These are phyloP conservation scores for Gonocerus acuteangulatus DNA, from an alignment of 2,888 invertebrate genomes.

Conservation along the genomic window DNA sequence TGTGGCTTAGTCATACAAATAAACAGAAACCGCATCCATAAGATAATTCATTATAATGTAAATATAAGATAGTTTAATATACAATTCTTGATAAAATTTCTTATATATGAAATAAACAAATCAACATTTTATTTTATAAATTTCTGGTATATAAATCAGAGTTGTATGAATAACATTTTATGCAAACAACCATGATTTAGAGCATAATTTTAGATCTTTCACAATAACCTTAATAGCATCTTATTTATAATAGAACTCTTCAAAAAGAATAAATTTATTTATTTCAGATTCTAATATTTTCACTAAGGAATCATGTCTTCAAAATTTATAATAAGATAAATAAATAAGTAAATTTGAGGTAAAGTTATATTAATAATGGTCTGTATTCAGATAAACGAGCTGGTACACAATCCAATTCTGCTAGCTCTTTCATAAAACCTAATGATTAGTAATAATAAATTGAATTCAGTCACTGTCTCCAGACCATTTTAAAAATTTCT, in stretches of 20 bases:
- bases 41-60: constrained; percentile 4
- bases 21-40: background rate
- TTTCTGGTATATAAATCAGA: constrained; percentile 16
- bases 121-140: constrained; percentile 20
- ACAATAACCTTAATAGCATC: background rate
- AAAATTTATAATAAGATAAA: no score
- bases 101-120: constrained; percentile 21
- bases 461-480: no score
- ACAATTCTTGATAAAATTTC: constrained; percentile 18
- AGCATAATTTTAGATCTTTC: background rate
- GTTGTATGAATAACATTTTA: constrained; percentile 23
- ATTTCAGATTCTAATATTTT: no score
- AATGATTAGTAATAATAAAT: no score
- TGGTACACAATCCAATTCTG: no score
- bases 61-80: constrained; percentile 19
- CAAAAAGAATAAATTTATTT: no score
- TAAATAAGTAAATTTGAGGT: no score
- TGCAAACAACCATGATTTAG: constrained; percentile 18
- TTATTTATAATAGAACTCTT: background rate
- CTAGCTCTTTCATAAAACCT: no score
- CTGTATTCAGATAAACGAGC: no score
- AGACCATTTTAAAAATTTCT: no score
- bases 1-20: constrained; percentile 6
- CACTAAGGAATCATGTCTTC: no score
- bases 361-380: no score